A percentile compares a stretch with the other conserved stretches of the same genome.
phyloP scores from a whole-genome alignment of 2,113 vertebrate genomes.

The Crocuta crocuta region DNA sequence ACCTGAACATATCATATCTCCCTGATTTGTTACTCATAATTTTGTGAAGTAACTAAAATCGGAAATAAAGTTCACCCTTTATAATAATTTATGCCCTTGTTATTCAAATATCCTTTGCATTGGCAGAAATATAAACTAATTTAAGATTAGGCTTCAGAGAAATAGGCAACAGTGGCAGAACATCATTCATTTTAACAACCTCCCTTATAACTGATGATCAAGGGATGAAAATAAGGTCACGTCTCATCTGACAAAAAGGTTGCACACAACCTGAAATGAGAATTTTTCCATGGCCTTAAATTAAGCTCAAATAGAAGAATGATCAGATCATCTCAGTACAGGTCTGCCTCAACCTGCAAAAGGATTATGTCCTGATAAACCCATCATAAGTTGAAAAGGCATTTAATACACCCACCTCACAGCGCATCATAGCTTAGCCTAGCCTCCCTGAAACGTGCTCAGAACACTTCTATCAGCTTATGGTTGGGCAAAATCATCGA shows the following conservation, averaged over 20 bases:
- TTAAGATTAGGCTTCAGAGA: conserved; percentile 70
- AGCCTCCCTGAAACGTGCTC: neutral
- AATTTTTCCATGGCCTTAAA: conserved; percentile 57
- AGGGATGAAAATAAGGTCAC: conserved; percentile 77
- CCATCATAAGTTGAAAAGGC: neutral
- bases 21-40: conserved; percentile 51
- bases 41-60: conserved; percentile 57
- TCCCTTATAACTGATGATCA: conserved; percentile 72
- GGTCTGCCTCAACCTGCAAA: neutral
- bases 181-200: conserved; percentile 77
- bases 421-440: neutral
- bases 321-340: conserved; percentile 47
- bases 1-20: conserved; percentile 35
- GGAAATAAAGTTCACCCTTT: conserved; percentile 67
- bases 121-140: conserved; percentile 78
- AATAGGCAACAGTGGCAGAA: conserved; percentile 32
- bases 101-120: conserved; percentile 68
- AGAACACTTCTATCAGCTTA: neutral
- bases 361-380: neutral
- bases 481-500: neutral
- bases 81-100: conserved; percentile 67
- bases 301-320: conserved; percentile 9
- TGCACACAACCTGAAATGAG: conserved; percentile 39
- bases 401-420: neutral
- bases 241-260: conserved; percentile 48